These are phyloP conservation scores for Poecilia wingei DNA, from an alignment of 2,797 vertebrate species.

Conservation along the genomic window DNA sequence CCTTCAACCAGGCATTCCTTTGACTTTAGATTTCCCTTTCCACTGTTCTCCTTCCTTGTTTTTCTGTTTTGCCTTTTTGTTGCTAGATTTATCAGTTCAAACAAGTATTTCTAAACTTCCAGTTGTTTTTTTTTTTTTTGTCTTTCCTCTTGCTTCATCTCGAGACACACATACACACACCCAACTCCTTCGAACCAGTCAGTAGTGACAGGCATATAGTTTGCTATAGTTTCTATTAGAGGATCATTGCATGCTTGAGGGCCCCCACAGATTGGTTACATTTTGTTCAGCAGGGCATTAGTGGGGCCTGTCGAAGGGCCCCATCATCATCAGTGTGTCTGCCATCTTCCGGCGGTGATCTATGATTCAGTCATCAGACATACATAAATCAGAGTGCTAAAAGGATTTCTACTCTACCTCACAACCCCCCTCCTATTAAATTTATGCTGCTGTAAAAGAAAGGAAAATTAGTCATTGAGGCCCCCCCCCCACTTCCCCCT, in stretches of 20 bases:
- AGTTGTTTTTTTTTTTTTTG: slow-evolving; percentile 13
- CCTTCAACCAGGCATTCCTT: slow-evolving; percentile 34
- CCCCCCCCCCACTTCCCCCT: slow-evolving; percentile 29
- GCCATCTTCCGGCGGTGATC: slow-evolving; percentile 83
- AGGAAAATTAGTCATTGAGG: slow-evolving; percentile 84
- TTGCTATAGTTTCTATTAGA: slow-evolving; percentile 87
- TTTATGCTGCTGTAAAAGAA: slow-evolving; percentile 87
- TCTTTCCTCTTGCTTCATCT: slow-evolving; percentile 20
- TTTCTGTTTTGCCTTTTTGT: not conserved
- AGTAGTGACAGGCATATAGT: slow-evolving; percentile 80
- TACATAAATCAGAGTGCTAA: slow-evolving; percentile 87
- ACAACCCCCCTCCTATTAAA: slow-evolving; percentile 77
- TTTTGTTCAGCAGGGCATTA: slow-evolving; percentile 87
- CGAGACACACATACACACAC: slow-evolving; percentile 27
- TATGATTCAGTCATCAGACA: slow-evolving; percentile 86
- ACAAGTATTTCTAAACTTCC: slow-evolving; percentile 76
- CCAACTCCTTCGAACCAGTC: slow-evolving; percentile 35
- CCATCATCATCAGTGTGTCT: slow-evolving; percentile 86
- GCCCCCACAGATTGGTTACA: slow-evolving; percentile 88
- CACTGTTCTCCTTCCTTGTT: slow-evolving; percentile 6
- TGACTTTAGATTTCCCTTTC: not conserved
- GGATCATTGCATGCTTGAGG: slow-evolving; percentile 87
- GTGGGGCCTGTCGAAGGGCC: slow-evolving; percentile 80
- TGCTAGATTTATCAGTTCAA: slow-evolving; percentile 56
- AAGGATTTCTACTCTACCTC: slow-evolving; percentile 84